Base-by-base conservation (phyloP, 1,140 invertebrate genomes). In the Antheraea pernyi region DNA sequence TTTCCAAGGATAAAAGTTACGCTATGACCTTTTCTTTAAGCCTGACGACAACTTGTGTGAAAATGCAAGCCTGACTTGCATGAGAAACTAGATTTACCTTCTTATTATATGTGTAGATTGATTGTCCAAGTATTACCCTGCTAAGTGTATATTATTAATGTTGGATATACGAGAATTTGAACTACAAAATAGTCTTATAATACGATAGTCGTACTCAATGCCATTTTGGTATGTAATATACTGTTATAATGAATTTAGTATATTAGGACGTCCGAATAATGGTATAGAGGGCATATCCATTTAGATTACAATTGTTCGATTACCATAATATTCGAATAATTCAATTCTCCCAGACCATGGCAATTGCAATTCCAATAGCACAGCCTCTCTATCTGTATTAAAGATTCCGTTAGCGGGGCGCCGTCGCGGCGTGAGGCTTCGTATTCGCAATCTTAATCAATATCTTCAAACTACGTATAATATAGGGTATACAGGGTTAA, bases 311-410 rank as follows among this genome's bases (percentile, higher is more conserved):
- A 53, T 53, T 53, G 46, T 53, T 53, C 39, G 65, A 77, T 74
- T 76, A 69, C 48, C 74, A 73, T 73, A 76, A 68, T 73, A 73
- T 73, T 71, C 68, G 64, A 69, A 77, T 77, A 74, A 72, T 65
- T 77, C 70, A 72, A 70, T 67, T 74, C 67, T 16, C 30, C 59
- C 61, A 58, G 68, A 67, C 63, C 65, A 67, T 60, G 19, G 37
- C 59, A 39, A 71, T 76, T 74, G 64, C 72, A 74, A 72, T 74
- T 58, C 70, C 48, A 73, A 77, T 78, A 75, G 71, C 63, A 66
- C 39, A 68, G 72, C 36, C 64, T 69, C 46, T 53, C 64, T 72
- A 22, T 70, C 65, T 72, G n/a, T 76, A 67, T 62, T 65, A 59
- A 66, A 67, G 60, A 72, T 69, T 71, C 68, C 65, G 61, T 71